Conservation (phyloP, 2,797 vertebrate species). For the Varecia variegata region DNA sequence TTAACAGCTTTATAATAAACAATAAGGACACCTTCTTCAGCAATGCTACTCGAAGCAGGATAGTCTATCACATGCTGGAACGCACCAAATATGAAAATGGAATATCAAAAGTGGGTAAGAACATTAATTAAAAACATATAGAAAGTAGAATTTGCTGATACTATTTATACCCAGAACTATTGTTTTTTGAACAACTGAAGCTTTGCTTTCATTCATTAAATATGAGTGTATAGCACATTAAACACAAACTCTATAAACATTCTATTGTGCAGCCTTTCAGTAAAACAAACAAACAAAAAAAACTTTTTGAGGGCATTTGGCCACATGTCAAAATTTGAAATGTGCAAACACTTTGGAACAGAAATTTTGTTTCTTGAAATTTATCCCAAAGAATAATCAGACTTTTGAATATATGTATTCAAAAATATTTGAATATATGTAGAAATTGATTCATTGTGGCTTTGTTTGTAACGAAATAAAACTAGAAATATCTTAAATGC, state of each 20-base stretch:
- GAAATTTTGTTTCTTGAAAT: neutral
- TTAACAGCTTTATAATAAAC: slow-evolving; percentile 95
- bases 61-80: slow-evolving; percentile 97
- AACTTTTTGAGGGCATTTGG: neutral
- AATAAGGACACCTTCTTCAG: slow-evolving; percentile 98
- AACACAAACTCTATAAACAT: neutral
- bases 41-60: slow-evolving; percentile 97
- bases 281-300: neutral
- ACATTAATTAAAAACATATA: neutral
- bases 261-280: neutral
- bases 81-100: slow-evolving; percentile 98
- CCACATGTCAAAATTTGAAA: neutral
- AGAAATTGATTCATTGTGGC: neutral
- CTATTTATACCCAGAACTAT: neutral
- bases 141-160: neutral
- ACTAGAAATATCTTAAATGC: neutral
- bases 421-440: neutral
- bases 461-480: neutral
- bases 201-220: neutral
- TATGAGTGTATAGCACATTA: neutral
- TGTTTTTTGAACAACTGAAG: neutral
- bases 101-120: slow-evolving; percentile 98
- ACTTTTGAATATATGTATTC: neutral
- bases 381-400: neutral
- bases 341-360: neutral